Percentiles rank a stretch among this genome's conserved stretches.
These are phyloP conservation scores for Enteromius anoplus DNA, from an alignment of 2,797 vertebrate species.

Conservation along the genomic window DNA sequence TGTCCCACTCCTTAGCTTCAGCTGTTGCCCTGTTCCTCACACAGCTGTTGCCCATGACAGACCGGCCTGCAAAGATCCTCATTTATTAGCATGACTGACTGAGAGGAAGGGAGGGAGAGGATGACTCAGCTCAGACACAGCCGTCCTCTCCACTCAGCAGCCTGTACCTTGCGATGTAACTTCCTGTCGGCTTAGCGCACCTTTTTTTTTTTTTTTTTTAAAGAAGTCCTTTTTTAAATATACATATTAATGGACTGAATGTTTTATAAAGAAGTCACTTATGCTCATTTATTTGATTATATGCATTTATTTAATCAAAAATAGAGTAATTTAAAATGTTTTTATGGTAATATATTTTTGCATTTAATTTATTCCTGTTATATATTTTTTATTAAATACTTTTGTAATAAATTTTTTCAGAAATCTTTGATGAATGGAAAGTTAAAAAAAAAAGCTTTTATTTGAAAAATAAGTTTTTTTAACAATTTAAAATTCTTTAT, in stretches of 20 bases:
- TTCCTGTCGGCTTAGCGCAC: neutral
- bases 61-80: slow-evolving; percentile 80
- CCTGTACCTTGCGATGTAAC: neutral
- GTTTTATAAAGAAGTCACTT: neutral
- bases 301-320: neutral
- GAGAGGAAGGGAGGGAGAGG: slow-evolving; percentile 51
- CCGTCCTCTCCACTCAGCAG: slow-evolving; percentile 34
- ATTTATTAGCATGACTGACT: slow-evolving; percentile 79
- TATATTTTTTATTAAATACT: no score
- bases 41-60: slow-evolving; percentile 87
- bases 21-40: slow-evolving; percentile 89
- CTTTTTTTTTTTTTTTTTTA: neutral
- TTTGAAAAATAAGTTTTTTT: neutral
- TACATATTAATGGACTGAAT: neutral
- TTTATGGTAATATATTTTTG: neutral
- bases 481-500: neutral
- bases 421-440: neutral
- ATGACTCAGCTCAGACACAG: slow-evolving; percentile 73
- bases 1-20: slow-evolving; percentile 83
- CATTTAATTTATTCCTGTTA: neutral
- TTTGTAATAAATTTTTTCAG: neutral
- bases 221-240: neutral
- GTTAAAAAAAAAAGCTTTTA: neutral
- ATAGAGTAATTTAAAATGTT: neutral
- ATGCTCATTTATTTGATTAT: neutral